Percentiles rank a stretch among this genome's conserved stretches.
Evolutionary conservation across 2,888 invertebrate genomes (phyloP).

Genomic region (Limnephilus marmoratus): DNA sequence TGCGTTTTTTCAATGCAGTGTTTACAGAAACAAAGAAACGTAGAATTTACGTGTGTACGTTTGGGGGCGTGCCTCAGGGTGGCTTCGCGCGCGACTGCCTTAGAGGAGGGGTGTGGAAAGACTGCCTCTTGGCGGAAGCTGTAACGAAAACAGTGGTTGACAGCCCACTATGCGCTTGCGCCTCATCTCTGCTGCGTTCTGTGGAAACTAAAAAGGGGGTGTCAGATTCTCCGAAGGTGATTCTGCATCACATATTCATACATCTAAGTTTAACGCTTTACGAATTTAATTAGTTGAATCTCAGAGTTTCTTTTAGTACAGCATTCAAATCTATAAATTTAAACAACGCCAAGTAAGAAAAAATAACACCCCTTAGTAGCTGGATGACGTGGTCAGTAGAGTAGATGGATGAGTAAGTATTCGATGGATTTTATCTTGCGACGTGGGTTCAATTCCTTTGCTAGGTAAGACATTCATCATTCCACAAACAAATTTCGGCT

Average conservation of each 20-base stretch:
- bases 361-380: too few relatives aligned
- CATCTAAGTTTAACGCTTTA: too few relatives aligned
- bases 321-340: too few relatives aligned
- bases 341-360: too few relatives aligned
- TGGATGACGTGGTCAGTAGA: too few relatives aligned
- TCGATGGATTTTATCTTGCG: too few relatives aligned
- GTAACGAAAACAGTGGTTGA: background rate
- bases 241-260: background rate
- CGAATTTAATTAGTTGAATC: too few relatives aligned
- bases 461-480: too few relatives aligned
- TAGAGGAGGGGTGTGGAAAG: constrained; percentile 44
- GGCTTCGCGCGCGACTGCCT: constrained; percentile 45
- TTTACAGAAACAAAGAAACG: constrained; percentile 41
- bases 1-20: background rate
- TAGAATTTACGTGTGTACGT: background rate
- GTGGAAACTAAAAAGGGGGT: background rate
- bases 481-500: too few relatives aligned
- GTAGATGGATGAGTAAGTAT: too few relatives aligned
- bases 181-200: background rate
- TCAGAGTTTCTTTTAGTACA: too few relatives aligned
- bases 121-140: constrained; percentile 47
- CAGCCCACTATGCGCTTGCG: constrained; percentile 26
- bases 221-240: background rate
- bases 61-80: constrained; percentile 53
- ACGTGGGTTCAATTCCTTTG: too few relatives aligned